Conservation (phyloP, 2,113 vertebrate species). For the Tachuris rubrigastra region DNA sequence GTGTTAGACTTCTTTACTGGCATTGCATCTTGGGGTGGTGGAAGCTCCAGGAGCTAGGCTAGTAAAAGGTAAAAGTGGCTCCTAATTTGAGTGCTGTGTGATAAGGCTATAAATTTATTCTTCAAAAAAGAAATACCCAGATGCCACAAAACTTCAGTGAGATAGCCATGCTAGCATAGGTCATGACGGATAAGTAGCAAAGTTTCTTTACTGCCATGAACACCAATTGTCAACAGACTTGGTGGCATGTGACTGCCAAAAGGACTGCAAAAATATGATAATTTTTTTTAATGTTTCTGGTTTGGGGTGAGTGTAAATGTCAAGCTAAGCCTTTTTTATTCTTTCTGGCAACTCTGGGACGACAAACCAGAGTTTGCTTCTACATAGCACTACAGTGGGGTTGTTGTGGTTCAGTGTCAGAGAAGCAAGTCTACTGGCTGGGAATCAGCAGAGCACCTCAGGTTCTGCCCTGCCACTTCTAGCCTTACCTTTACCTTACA, state of each 20-base stretch:
- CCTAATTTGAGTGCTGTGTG: not conserved
- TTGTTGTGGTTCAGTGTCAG: not conserved
- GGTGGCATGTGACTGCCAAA: not conserved
- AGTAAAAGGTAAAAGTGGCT: not conserved
- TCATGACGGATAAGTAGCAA: not conserved
- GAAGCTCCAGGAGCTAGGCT: not conserved
- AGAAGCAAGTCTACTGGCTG: not conserved
- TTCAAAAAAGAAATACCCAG: not conserved
- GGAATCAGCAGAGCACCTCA: not conserved
- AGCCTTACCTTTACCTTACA: not conserved
- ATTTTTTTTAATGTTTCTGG: not conserved
- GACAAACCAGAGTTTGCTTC: not conserved
- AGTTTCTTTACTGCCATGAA: not conserved
- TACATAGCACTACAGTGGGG: not conserved
- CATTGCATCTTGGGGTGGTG: not conserved
- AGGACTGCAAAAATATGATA: not conserved
- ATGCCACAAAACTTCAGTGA: not conserved
- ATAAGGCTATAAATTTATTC: not conserved
- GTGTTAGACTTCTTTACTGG: not conserved
- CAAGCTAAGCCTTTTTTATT: not conserved
- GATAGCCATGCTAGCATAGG: not conserved
- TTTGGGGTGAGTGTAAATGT: not conserved
- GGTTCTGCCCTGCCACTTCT: not conserved
- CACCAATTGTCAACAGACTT: not conserved
- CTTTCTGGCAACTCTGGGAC: not conserved